A percentile compares a stretch with the other conserved stretches of the same genome.
These are phyloP conservation scores for Borostomias antarcticus DNA, from an alignment of 2,797 vertebrate species.

Conservation along the genomic window DNA sequence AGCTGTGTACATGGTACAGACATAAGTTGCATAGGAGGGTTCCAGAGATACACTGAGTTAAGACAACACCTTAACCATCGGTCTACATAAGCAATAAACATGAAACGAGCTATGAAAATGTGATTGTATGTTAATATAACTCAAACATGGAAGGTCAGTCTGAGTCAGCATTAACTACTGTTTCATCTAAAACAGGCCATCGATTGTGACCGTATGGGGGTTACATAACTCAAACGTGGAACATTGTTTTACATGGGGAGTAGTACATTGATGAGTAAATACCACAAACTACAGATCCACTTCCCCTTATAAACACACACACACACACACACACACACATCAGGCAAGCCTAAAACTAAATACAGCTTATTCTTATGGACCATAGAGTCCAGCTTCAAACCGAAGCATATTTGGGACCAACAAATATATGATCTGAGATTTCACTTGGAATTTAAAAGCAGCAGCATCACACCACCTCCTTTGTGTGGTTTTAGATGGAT, in stretches of 20 bases:
- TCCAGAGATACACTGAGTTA: no score
- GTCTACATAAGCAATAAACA: background rate
- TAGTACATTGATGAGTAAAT: background rate
- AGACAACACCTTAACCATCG: slow-evolving; percentile 1
- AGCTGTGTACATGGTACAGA: no score
- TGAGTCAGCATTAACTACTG: background rate
- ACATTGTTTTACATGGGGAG: background rate
- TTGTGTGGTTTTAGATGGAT: slow-evolving; percentile 34
- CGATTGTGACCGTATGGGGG: background rate
- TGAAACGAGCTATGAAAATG: no score
- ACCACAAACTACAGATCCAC: background rate
- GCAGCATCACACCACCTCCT: slow-evolving; percentile 19
- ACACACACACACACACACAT: background rate
- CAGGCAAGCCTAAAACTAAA: background rate
- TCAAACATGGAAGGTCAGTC: no score
- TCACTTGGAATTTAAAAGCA: background rate
- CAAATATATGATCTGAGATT: background rate
- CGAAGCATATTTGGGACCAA: background rate
- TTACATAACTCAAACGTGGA: background rate
- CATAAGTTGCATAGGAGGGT: background rate
- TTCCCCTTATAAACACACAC: background rate
- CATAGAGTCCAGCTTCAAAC: background rate
- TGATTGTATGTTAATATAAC: no score
- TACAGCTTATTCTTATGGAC: background rate
- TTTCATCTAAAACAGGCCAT: background rate